A percentile compares a stretch with the other conserved stretches of the same genome.
Conservation (phyloP, 2,797 vertebrate species). For the Brachyrhaphis roseni region DNA sequence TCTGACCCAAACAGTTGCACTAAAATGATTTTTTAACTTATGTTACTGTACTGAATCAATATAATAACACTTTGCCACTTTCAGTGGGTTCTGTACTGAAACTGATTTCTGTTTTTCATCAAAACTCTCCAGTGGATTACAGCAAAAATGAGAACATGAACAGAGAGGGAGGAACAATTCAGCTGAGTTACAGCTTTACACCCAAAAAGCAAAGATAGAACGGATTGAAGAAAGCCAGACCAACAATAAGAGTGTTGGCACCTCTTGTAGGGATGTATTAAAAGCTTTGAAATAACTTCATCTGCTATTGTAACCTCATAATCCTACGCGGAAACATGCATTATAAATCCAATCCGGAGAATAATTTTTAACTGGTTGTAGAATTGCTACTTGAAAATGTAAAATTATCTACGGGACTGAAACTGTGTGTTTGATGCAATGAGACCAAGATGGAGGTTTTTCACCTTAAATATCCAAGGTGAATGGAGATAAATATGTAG, state of each 20-base stretch:
- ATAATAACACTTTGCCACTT: constrained; percentile 53
- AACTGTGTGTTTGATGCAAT: neutral
- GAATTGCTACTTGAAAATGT: neutral
- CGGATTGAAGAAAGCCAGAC: neutral
- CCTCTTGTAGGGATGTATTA: neutral
- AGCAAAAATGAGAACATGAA: constrained; percentile 55
- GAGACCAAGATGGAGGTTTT: neutral
- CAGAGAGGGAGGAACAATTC: constrained; percentile 52
- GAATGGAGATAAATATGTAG: neutral
- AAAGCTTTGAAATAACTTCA: neutral
- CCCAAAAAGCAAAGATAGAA: neutral
- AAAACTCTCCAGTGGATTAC: constrained; percentile 58
- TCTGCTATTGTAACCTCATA: neutral
- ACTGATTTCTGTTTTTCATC: constrained; percentile 42
- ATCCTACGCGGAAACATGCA: neutral
- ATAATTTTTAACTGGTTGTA: neutral
- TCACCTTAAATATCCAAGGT: neutral
- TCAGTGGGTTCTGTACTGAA: constrained; percentile 13
- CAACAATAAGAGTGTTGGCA: neutral
- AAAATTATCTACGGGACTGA: neutral
- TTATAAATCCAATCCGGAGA: neutral
- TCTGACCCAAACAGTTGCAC: constrained; percentile 44
- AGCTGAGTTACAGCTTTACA: constrained; percentile 48
- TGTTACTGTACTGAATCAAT: constrained; percentile 60
- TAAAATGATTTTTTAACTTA: constrained; percentile 44